Evolutionary conservation across 2,797 vertebrate species (phyloP).

Genomic region (Astyanax mexicanus): DNA sequence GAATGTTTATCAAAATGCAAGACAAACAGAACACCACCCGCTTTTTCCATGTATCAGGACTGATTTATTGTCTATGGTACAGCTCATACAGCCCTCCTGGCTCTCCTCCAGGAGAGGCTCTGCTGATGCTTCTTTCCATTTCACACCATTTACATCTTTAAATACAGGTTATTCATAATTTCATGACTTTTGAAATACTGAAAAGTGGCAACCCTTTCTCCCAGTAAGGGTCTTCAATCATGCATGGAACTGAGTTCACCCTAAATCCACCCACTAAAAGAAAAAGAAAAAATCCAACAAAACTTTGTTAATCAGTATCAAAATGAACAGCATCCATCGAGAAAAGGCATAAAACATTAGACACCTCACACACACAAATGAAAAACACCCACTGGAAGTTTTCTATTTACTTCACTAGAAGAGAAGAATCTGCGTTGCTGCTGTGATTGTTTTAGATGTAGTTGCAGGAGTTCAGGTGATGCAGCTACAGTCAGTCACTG

Average conservation of each 20-base stretch:
- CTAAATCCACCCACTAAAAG: slow-evolving; percentile 7
- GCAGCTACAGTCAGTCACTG: not conserved
- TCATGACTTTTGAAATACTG: not conserved
- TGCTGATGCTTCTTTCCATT: slow-evolving; percentile 10
- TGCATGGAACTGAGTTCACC: slow-evolving; percentile 16
- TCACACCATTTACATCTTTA: slow-evolving; percentile 26
- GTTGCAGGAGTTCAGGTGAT: not conserved
- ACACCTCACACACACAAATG: slow-evolving; percentile 4
- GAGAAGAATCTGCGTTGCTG: not conserved
- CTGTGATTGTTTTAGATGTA: not conserved
- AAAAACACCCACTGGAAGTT: slow-evolving; percentile 4
- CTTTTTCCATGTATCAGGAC: slow-evolving; percentile 18
- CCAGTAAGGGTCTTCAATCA: slow-evolving; percentile 12
- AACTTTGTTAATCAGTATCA: not conserved
- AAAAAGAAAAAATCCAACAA: not conserved
- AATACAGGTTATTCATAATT: slow-evolving; percentile 23
- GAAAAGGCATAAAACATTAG: slow-evolving; percentile 9
- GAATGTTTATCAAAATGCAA: too few species aligned
- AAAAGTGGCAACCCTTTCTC: slow-evolving; percentile 11
- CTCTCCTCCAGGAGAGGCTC: slow-evolving; percentile 5
- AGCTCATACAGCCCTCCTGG: not conserved
- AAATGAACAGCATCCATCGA: slow-evolving; percentile 19
- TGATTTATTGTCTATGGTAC: slow-evolving; percentile 27
- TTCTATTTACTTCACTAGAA: slow-evolving; percentile 11
- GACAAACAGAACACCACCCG: not conserved